These are phyloP conservation scores for Rhinolophus sinicus DNA, from an alignment of 2,113 vertebrate genomes.

Conservation along the genomic window DNA sequence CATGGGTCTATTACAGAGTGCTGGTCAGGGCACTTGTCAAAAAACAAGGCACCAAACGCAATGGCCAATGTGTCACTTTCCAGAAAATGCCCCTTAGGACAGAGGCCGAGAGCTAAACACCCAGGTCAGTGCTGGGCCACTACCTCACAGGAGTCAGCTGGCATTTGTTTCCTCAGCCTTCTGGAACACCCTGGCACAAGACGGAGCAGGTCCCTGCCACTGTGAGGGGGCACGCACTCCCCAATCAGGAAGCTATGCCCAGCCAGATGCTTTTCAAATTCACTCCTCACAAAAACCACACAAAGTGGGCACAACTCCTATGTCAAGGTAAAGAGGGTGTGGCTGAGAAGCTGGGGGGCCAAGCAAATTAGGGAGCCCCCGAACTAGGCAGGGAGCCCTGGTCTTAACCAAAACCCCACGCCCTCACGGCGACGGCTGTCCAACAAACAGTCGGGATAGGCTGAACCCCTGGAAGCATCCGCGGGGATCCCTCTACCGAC, in stretches of 20 bases:
- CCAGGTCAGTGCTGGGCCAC: neutral
- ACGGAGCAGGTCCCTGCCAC: neutral
- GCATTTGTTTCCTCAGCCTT: neutral
- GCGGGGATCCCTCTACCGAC: neutral
- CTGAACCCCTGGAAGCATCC: too few relatives aligned
- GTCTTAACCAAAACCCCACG: neutral
- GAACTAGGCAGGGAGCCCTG: accelerated
- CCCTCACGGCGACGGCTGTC: neutral
- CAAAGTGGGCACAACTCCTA: neutral
- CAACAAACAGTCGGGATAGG: neutral
- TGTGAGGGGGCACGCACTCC: neutral
- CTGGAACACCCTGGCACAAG: neutral
- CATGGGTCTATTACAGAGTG: neutral
- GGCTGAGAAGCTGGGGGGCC: neutral
- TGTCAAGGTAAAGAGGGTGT: neutral
- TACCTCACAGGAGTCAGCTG: neutral
- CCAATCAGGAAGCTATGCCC: neutral
- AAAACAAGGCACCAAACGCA: neutral
- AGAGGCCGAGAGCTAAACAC: neutral
- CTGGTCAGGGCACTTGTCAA: neutral
- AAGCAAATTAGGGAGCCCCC: neutral
- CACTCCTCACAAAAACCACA: neutral
- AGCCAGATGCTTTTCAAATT: neutral
- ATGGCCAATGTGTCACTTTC: too few relatives aligned
- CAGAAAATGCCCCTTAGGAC: neutral